Evolutionary conservation across 1,140 invertebrate genomes (phyloP).

Genomic region (Caerostris darwini): DNA sequence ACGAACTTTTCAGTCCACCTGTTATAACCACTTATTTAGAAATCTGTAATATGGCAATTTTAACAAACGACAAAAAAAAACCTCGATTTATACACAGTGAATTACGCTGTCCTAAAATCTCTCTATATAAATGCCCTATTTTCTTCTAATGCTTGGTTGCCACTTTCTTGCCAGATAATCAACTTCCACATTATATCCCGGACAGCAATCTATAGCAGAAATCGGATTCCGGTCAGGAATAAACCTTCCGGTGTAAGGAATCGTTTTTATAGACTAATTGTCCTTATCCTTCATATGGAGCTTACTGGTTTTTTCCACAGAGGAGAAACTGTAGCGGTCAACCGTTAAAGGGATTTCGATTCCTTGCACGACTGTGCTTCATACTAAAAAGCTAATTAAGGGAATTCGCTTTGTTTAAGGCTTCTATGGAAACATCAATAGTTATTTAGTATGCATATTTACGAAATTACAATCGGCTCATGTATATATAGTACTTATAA

Average conservation of each 20-base stretch:
- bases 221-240: slow-evolving; percentile 21
- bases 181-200: not conserved
- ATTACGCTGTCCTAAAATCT: not conserved
- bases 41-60: too few species aligned
- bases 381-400: not conserved
- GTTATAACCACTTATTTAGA: too few species aligned
- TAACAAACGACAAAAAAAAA: not conserved
- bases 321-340: slow-evolving; percentile 49
- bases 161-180: not conserved
- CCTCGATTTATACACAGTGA: not conserved
- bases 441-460: too few species aligned
- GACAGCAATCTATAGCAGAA: slow-evolving; percentile 25
- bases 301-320: not conserved
- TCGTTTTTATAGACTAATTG: slow-evolving; percentile 34
- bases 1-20: too few species aligned
- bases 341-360: slow-evolving; percentile 24
- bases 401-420: not conserved
- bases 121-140: not conserved
- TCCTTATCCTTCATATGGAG: slow-evolving; percentile 46
- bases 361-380: not conserved
- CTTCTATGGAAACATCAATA: not conserved
- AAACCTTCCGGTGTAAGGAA: not conserved
- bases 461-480: too few species aligned
- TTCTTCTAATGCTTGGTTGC: not conserved
- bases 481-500: too few species aligned